These are phyloP conservation scores for Theristicus caerulescens DNA, from an alignment of 2,113 vertebrate species.

Conservation along the genomic window DNA sequence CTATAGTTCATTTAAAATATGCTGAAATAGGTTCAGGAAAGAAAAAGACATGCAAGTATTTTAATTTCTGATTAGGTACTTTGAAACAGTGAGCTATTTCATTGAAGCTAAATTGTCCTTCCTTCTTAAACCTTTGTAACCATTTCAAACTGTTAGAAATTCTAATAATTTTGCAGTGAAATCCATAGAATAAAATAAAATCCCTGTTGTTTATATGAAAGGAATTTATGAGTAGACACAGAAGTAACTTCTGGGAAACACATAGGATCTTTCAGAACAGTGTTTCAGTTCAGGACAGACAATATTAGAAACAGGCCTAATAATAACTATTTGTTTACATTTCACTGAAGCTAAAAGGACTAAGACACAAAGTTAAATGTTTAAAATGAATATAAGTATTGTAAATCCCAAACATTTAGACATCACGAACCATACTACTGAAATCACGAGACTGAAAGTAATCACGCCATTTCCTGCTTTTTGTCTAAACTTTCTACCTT, in stretches of 20 bases:
- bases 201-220: not conserved
- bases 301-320: not conserved
- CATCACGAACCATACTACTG: not conserved
- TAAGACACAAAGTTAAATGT: not conserved
- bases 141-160: not conserved
- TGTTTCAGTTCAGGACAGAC: not conserved
- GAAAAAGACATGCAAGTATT: not conserved
- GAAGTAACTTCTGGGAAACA: not conserved
- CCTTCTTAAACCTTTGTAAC: not conserved
- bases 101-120: slow-evolving; percentile 32
- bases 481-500: not conserved
- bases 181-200: not conserved
- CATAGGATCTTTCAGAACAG: not conserved
- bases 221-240: not conserved
- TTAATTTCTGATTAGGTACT: slow-evolving; percentile 49
- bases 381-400: not conserved
- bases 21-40: not conserved
- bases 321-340: not conserved
- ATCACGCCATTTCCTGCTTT: not conserved
- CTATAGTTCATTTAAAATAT: slow-evolving; percentile 52
- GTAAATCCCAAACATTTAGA: not conserved
- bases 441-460: not conserved
- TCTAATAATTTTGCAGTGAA: not conserved
- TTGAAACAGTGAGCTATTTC: slow-evolving; percentile 44
- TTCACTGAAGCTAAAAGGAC: not conserved